Evolutionary conservation across 2,888 invertebrate genomes (phyloP).

Genomic region (Oasisia sp.): DNA sequence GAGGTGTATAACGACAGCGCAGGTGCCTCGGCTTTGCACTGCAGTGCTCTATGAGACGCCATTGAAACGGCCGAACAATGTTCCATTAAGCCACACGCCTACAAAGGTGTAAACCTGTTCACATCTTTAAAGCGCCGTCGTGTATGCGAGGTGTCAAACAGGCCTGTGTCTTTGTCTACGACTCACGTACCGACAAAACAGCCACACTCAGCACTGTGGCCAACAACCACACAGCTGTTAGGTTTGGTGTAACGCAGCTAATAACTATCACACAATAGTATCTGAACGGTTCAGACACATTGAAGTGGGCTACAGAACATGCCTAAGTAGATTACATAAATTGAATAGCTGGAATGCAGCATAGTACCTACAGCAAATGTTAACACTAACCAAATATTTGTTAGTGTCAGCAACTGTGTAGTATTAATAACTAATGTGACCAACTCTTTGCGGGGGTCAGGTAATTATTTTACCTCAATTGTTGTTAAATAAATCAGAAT

Average conservation of each 20-base stretch:
- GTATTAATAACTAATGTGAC: too few relatives aligned
- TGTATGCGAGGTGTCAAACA: slow-evolving; percentile 11
- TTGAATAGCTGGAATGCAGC: not conserved
- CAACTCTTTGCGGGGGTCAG: too few relatives aligned
- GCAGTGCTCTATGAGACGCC: not conserved
- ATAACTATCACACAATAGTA: not conserved
- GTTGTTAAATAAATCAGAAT: too few relatives aligned
- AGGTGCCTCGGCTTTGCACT: not conserved
- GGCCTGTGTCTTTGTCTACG: not conserved
- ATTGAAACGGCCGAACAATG: not conserved
- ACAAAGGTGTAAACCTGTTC: not conserved
- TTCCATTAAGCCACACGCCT: not conserved
- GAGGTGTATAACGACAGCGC: not conserved
- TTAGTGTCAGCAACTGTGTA: too few relatives aligned
- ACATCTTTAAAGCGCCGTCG: not conserved
- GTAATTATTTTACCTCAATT: too few relatives aligned
- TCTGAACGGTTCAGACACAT: not conserved
- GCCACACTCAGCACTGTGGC: not conserved
- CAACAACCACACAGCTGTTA: not conserved
- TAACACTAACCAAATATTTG: too few relatives aligned
- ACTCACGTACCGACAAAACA: not conserved
- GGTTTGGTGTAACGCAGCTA: not conserved
- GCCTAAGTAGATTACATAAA: not conserved
- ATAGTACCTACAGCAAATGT: not conserved
- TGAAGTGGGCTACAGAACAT: not conserved